Base-by-base conservation (phyloP, 2,797 vertebrate genomes). In the Percopsis omiscomaycus region DNA sequence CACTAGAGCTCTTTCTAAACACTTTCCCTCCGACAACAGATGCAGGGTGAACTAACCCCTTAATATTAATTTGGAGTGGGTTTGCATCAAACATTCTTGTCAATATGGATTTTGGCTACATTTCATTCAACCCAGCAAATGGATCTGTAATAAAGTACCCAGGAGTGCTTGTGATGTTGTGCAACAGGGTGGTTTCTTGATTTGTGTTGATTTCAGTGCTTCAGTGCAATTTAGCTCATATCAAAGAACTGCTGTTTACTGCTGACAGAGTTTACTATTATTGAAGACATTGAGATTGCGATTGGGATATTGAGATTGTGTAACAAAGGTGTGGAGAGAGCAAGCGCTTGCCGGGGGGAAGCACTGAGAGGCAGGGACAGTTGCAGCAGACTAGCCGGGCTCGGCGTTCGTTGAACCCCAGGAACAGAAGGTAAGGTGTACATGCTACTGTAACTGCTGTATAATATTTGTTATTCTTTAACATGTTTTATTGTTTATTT, bases 1-100 rank as follows among this genome's bases (percentile, higher is more conserved):
- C 77, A 61, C 76, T 74, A 62, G 46, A 66, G 73, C 60, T 61
- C 66, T 51, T 57, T 62, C 55, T 75, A 71, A 32, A 61, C 45
- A 27, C 59, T 66, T 46, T 59, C 59, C 59, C 48, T 27, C 42
- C 48, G 16, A 16, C 47, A 6, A 55, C 15, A 37, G 52, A 68
- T 55, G 66, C n/a, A 50, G 30, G 32, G 50, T 50, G 32, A 32
- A 61, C 29, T 49, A 16, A 50, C 12, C 47, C 30, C 47, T 61
- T 61, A 61, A 61, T 50, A 28, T 61, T 29, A 15, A 15, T 50
- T 61, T 51, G 47, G 47, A 28, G 59, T 27, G 10, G 30, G 28
- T 61, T 50, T 48, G 15, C n/a, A 5, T 22, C 47, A 10, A n/a
- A 32, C 9, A 50, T 37, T 60, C 44, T 37, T 48, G 14, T 32